Base-by-base conservation (phyloP, 1,140 invertebrate genomes). In the Goniozus legneri region DNA sequence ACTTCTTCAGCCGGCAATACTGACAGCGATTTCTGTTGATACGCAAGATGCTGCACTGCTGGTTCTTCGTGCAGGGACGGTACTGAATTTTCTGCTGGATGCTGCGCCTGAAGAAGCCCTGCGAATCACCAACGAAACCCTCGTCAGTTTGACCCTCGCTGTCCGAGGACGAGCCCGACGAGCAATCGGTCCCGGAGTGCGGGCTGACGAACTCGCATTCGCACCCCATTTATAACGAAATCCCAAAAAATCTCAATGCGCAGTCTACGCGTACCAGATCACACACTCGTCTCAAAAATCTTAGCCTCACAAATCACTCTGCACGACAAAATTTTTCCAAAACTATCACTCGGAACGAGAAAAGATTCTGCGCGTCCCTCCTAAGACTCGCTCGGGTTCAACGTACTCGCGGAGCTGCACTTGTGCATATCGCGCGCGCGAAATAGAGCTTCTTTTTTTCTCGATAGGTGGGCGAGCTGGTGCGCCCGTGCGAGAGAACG, bases 51-150 rank as follows among this genome's bases (percentile, higher is more conserved):
- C 91, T 90, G 79, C 95, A 97, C 81, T 97, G 92, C 74, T 97
- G 94, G 75, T 95, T 96, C 78, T 97, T 96, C 64, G 92, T 95
- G 80, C 95, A 97, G 22, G 94, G 93, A 60, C 95, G 83, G 79
- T 97, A 97, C 75, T 96, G 92, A 54, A 97, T 97, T 80, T 97
- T 97, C 81, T 97, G 94, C 78, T 97, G 95, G 70, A 97, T 97
- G 77, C 91, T 89, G 53, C 88, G 80, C 32, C 88, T 79, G 77
- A 90, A 90, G 77, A 90, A 90, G 42, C 87, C 88, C 88, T 90
- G 81, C 40, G 78, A 80, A 82, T 74, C 67, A 68, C 67, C 67
- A 64, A 56, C 59, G 61, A 73, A 71, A 56, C 68, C 69, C 24
- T 75, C 74, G 69, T 75, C 72, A 76, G 65, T 71, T 39, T 71